phyloP scores from a whole-genome alignment of 2,113 vertebrate genomes.

The Strix uralensis region DNA sequence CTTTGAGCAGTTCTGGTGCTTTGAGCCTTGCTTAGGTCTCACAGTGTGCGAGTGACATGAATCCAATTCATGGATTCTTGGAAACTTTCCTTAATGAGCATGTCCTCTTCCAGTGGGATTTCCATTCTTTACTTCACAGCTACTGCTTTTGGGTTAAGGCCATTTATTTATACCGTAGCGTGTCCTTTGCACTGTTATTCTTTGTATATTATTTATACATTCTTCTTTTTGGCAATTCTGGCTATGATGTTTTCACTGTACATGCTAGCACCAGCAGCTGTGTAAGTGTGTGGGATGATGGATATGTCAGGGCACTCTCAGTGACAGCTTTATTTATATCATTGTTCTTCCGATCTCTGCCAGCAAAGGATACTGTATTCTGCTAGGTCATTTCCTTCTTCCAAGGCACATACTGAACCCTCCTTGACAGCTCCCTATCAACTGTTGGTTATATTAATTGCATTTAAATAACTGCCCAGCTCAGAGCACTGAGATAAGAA shows the following conservation, averaged over 20 bases:
- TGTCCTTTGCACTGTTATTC: neutral
- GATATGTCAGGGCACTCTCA: neutral
- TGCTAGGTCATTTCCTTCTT: slow-evolving; percentile 48
- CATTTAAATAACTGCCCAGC: neutral
- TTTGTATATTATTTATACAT: neutral
- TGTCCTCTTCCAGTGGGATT: neutral
- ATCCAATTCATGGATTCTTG: neutral
- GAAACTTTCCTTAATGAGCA: neutral
- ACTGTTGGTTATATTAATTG: slow-evolving; percentile 6
- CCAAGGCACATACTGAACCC: slow-evolving; percentile 5
- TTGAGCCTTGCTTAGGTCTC: neutral
- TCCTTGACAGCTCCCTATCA: slow-evolving; percentile 23
- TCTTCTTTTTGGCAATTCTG: neutral
- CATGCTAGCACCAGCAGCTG: neutral
- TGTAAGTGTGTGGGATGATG: neutral
- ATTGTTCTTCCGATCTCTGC: neutral
- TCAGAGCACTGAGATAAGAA: slow-evolving; percentile 6
- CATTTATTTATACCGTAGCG: neutral
- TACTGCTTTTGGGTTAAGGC: neutral
- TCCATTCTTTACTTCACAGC: neutral
- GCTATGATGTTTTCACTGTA: neutral
- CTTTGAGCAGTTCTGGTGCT: neutral
- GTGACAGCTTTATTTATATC: slow-evolving; percentile 21
- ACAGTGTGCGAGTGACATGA: neutral
- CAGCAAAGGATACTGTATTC: neutral